A percentile compares a stretch with the other conserved stretches of the same genome.
These are phyloP conservation scores for Morpho helenor DNA, from an alignment of 2,888 invertebrate species.

Conservation along the genomic window DNA sequence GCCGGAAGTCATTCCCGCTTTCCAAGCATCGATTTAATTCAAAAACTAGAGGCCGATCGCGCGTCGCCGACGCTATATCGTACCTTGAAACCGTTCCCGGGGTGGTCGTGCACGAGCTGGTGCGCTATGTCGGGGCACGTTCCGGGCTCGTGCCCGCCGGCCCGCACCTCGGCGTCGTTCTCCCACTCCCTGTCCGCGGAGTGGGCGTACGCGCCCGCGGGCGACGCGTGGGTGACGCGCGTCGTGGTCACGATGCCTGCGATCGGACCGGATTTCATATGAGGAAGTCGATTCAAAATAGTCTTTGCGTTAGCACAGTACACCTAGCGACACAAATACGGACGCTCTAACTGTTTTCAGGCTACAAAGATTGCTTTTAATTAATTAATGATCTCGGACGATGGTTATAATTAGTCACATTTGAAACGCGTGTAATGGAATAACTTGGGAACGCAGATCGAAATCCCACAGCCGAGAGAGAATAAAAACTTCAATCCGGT, in stretches of 20 bases:
- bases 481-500: too few relatives aligned
- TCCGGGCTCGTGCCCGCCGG: constrained; percentile 44
- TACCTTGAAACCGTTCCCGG: constrained; percentile 27
- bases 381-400: too few relatives aligned
- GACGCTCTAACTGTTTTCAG: too few relatives aligned
- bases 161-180: constrained; percentile 77
- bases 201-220: constrained; percentile 81
- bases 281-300: too few relatives aligned
- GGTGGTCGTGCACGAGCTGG: constrained; percentile 27
- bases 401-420: too few relatives aligned
- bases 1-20: not conserved
- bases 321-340: too few relatives aligned
- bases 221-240: constrained; percentile 88
- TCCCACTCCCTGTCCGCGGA: constrained; percentile 86
- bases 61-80: not conserved
- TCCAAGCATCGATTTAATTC: not conserved
- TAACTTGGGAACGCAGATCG: too few relatives aligned
- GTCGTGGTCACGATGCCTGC: constrained; percentile 86
- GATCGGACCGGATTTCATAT: too few relatives aligned
- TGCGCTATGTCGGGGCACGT: constrained; percentile 50
- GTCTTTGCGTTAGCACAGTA: too few relatives aligned
- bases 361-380: too few relatives aligned
- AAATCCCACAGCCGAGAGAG: too few relatives aligned
- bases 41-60: not conserved
- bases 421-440: too few relatives aligned